Conservation (phyloP, 1,140 invertebrate genomes). For the Cecropterus lyciades region DNA sequence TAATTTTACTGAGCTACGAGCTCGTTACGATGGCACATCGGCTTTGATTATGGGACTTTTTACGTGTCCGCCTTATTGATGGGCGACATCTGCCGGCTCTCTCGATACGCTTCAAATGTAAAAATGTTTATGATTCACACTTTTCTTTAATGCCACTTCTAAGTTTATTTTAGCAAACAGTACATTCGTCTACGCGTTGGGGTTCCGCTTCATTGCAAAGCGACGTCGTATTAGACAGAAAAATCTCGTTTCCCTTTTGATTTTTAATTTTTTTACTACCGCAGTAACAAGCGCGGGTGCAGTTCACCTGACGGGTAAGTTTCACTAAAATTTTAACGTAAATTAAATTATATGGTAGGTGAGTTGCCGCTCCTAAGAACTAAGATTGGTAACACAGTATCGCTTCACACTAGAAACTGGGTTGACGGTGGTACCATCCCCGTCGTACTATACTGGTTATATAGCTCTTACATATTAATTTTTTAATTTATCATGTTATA, state of each 20-base stretch:
- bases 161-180: constrained; percentile 57
- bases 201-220: constrained; percentile 3
- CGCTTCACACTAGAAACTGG: too few relatives aligned
- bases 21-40: constrained; percentile 58
- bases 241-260: neutral
- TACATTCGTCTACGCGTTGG: constrained; percentile 37
- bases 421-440: too few relatives aligned
- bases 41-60: constrained; percentile 74
- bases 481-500: neutral
- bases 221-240: neutral
- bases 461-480: too few relatives aligned
- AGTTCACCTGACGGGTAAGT: too few relatives aligned
- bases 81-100: constrained; percentile 60
- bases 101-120: constrained; percentile 45
- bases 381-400: too few relatives aligned
- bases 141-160: constrained; percentile 45
- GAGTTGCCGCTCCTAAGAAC: too few relatives aligned
- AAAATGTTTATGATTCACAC: constrained; percentile 67
- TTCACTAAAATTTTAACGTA: too few relatives aligned
- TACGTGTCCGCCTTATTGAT: constrained; percentile 64
- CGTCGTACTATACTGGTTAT: too few relatives aligned
- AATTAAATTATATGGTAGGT: too few relatives aligned
- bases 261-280: too few relatives aligned
- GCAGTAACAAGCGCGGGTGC: too few relatives aligned
- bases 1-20: constrained; percentile 76